Conservation (phyloP, 2,797 vertebrate species). For the Hipposideros larvatus region DNA sequence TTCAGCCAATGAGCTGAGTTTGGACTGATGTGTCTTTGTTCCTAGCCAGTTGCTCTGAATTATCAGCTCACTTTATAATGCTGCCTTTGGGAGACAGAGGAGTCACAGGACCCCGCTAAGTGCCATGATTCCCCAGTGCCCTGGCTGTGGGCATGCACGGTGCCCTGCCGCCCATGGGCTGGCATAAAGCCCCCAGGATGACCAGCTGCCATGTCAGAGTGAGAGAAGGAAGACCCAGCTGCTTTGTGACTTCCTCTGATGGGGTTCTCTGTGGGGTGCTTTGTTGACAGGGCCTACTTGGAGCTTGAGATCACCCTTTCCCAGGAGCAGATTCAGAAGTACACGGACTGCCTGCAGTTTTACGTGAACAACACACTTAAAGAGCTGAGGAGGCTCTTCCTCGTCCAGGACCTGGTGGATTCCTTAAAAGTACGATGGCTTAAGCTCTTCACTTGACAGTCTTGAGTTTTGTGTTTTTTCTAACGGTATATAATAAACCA, state of each 20-base stretch:
- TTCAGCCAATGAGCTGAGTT: neutral
- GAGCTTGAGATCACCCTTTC: slow-evolving; percentile 97
- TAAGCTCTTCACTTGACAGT: neutral
- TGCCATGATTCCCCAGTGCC: too few relatives aligned
- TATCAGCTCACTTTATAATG: neutral
- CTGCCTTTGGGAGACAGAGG: neutral
- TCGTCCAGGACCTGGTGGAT: slow-evolving; percentile 98
- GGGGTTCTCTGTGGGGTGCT: slow-evolving; percentile 43
- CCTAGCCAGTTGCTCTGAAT: neutral
- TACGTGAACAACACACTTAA: slow-evolving; percentile 97
- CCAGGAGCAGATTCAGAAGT: slow-evolving; percentile 99
- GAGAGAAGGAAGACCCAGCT: fast-evolving
- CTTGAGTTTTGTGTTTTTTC: neutral
- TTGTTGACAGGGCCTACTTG: slow-evolving; percentile 94
- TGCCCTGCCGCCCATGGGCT: neutral
- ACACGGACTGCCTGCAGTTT: slow-evolving; percentile 96
- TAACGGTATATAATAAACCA: neutral
- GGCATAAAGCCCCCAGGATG: neutral
- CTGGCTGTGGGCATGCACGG: fast-evolving
- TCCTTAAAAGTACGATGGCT: slow-evolving; percentile 94
- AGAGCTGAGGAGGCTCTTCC: slow-evolving; percentile 97
- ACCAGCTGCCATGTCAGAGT: neutral
- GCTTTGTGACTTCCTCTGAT: neutral
- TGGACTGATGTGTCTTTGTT: neutral
- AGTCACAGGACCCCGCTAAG: neutral